Base-by-base conservation (phyloP, 2,797 vertebrate genomes). In the Trematomus bernacchii region DNA sequence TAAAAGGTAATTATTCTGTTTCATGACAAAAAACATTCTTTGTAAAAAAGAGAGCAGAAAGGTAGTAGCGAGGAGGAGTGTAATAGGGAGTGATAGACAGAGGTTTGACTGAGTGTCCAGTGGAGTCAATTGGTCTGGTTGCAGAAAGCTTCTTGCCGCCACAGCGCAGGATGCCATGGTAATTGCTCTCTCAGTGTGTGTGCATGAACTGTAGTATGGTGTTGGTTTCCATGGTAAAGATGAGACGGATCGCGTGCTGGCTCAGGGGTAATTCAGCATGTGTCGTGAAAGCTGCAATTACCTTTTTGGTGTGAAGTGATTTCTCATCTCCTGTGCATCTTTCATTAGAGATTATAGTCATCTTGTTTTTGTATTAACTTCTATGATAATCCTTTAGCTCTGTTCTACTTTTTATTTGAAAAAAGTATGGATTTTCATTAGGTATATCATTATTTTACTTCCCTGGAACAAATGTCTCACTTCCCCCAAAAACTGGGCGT, bases 141-240 rank as follows among this genome's bases (percentile, higher is more conserved):
- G 80, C 68, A 74, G 75, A 86, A 87, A 89, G 91, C 91, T 89
- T 89, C 82, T 88, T 70, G 87, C 92, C 76, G 85, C 86, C 81
- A 75, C 78, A 51, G 87, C 16, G 85, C 87, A 80, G 87, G 91
- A 89, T 94, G 87, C 90, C 89, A 92, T 94, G 91, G 93, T 87
- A 92, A 94, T 93, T 89, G 87, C 85, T 87, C 82, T 72, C 74
- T 82, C 80, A 40, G 79, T 87, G 89, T 83, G 85, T 80, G 80
- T 89, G 91, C 78, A 73, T 86, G 67, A 85, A 76, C 85, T 89
- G 74, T 91, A 83, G 87, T 82, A 87, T 91, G 91, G 85, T 91
- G 91, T 92, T 92, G 88, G 93, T 95, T 94, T 93, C 93, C 94
- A 94, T 95, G 94, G 94, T 88, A 93, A 94, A 92, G 85, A 87